These are phyloP conservation scores for Danionella cerebrum DNA, from an alignment of 2,113 vertebrate genomes.

Conservation along the genomic window DNA sequence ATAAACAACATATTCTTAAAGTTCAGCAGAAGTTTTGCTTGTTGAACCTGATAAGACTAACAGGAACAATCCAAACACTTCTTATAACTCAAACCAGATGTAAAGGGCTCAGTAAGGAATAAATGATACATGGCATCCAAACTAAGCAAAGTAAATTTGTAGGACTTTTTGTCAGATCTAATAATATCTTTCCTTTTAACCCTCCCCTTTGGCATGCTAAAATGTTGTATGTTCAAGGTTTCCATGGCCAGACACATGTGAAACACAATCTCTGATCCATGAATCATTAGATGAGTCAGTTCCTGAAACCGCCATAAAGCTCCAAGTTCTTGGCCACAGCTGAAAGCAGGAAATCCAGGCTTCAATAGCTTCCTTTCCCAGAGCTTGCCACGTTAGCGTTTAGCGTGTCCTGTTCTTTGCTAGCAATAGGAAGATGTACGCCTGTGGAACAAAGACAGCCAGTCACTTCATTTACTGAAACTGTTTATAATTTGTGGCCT, in stretches of 20 bases:
- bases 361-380: constrained; percentile 95
- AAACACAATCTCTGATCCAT: constrained; percentile 80
- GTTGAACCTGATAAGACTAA: constrained; percentile 30
- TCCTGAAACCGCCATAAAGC: constrained; percentile 91
- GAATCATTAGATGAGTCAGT: constrained; percentile 95
- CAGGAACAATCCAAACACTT: constrained; percentile 33
- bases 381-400: constrained; percentile 66
- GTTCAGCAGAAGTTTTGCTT: constrained; percentile 31
- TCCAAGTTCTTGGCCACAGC: constrained; percentile 82
- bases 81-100: constrained; percentile 52
- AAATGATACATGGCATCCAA: constrained; percentile 35
- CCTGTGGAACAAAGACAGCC: constrained; percentile 75
- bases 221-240: constrained; percentile 39
- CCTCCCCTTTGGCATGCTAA: not conserved
- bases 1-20: not conserved
- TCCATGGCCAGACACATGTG: constrained; percentile 72
- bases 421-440: constrained; percentile 75
- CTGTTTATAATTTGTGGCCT: constrained; percentile 84
- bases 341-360: constrained; percentile 91
- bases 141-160: constrained; percentile 33
- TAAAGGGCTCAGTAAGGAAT: constrained; percentile 30
- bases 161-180: constrained; percentile 23
- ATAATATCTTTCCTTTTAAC: constrained; percentile 8
- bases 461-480: constrained; percentile 79
- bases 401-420: constrained; percentile 69